Evolutionary conservation across 2,888 invertebrate genomes (phyloP), one percentile per base, ranked within the genome.

Genomic region (Caenorhabditis virilis): DNA sequence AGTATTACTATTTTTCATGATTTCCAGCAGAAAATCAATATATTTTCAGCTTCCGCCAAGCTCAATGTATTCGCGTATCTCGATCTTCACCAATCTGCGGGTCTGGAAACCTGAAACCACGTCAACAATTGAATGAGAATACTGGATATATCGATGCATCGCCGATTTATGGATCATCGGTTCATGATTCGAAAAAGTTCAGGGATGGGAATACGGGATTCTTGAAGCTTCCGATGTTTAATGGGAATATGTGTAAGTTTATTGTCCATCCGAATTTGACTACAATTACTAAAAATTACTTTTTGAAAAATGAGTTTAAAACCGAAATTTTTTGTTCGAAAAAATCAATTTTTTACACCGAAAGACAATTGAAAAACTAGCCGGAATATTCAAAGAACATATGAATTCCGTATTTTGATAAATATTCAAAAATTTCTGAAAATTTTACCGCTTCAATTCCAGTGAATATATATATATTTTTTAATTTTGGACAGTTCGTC

Each of bases 41-140:
- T 9, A 33, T 15, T 46, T 76, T 47, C 61, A 80, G 78, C 52
- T 82, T 82, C 78, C 71, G 74, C 30, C 59, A 69, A 45, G 71
- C 78, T 43, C 68, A 68, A 23, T 82, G 82, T 59, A 72, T 82
- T 39, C 74, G 78, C 16, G 77, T 82, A 5, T 77, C 82, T 9
- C 87, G 98, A 72, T 93, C 94, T 5, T 93, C 94, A 78, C 91
- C 95, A 0, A 91, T 95, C 55, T 98, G 98, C 84, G 97, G 97
- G 9, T 94, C 95, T 0, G 98, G 97, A 2, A 89, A 90, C 87
- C 95, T 95, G 39, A 87, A 95, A 36, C 92, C 92, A 1, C 87
- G 98, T 46, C 94, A 98, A 84, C 98, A 98, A 86, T 72, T 87
- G 27, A 87, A 87, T 76, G 83, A 83, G 66, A 83, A 83, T 61